These are phyloP conservation scores for Globia sparganii DNA, from an alignment of 2,888 invertebrate genomes.

Conservation along the genomic window DNA sequence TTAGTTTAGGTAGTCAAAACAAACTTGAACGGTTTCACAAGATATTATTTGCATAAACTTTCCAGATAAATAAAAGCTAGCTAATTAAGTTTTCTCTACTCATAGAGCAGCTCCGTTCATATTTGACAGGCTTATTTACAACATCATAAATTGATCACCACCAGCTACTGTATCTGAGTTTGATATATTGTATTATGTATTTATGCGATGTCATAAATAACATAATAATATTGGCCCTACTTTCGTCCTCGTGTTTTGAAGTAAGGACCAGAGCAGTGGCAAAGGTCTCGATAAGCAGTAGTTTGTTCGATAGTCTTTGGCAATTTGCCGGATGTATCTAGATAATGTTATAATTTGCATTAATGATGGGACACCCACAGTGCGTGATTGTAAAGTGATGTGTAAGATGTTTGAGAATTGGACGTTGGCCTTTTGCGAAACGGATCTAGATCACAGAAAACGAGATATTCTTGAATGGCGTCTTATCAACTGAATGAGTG, in stretches of 20 bases:
- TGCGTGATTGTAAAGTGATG: constrained; percentile 41
- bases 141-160: constrained; percentile 69
- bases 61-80: constrained; percentile 49
- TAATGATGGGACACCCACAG: constrained; percentile 71
- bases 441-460: constrained; percentile 77
- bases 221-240: constrained; percentile 74
- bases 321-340: constrained; percentile 85
- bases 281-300: constrained; percentile 83
- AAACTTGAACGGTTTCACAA: constrained; percentile 40
- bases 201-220: constrained; percentile 74
- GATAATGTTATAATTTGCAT: constrained; percentile 75
- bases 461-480: constrained; percentile 71
- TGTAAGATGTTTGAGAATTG: constrained; percentile 54
- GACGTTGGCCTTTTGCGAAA: constrained; percentile 70
- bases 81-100: constrained; percentile 61
- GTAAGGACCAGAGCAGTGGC: constrained; percentile 73
- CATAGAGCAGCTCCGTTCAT: constrained; percentile 45
- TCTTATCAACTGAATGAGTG: constrained; percentile 76
- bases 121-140: constrained; percentile 66
- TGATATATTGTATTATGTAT: constrained; percentile 71
- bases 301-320: constrained; percentile 79
- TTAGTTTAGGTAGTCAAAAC: constrained; percentile 27
- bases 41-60: constrained; percentile 48
- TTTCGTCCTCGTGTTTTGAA: constrained; percentile 78
- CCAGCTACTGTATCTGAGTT: constrained; percentile 68